Conservation (phyloP, 2,797 vertebrate genomes). For the Microctenopoma stevenorrisi region DNA sequence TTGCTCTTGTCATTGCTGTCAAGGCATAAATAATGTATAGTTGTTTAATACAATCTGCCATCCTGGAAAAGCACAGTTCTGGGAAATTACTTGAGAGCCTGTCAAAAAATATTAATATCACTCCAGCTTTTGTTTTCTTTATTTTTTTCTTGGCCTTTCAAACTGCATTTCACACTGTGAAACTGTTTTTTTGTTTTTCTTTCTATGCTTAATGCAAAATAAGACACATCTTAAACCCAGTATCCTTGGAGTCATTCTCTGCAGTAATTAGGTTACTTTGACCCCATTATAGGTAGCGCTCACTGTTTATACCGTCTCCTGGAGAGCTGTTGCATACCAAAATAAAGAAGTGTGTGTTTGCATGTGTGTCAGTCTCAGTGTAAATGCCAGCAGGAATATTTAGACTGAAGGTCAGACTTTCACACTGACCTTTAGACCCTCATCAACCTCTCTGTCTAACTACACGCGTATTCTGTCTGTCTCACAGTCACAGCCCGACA, state of each 20-base stretch:
- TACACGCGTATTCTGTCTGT: conserved; percentile 29
- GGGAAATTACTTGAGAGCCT: conserved; percentile 16
- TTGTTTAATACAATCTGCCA: not conserved
- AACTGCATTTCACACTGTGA: not conserved
- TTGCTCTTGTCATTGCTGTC: conserved; percentile 3
- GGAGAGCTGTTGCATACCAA: conserved; percentile 12
- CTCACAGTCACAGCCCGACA: conserved; percentile 25
- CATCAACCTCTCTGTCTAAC: conserved; percentile 60
- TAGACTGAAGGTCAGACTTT: conserved; percentile 57
- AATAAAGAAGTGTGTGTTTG: conserved; percentile 5
- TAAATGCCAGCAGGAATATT: conserved; percentile 63
- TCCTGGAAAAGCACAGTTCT: conserved; percentile 22
- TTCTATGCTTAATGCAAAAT: not conserved
- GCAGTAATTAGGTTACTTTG: conserved; percentile 14
- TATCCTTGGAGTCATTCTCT: not conserved
- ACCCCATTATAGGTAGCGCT: not conserved
- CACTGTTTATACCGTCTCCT: not conserved
- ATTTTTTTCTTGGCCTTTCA: not conserved
- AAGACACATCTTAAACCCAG: not conserved
- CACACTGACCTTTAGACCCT: conserved; percentile 65
- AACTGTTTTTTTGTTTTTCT: not conserved
- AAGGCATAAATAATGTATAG: conserved; percentile 27
- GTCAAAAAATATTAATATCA: conserved; percentile 32
- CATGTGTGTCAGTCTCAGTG: not conserved
- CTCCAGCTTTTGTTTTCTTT: not conserved